Evolutionary conservation across 2,888 invertebrate species (phyloP).

Genomic region (Eristalis arbustorum): DNA sequence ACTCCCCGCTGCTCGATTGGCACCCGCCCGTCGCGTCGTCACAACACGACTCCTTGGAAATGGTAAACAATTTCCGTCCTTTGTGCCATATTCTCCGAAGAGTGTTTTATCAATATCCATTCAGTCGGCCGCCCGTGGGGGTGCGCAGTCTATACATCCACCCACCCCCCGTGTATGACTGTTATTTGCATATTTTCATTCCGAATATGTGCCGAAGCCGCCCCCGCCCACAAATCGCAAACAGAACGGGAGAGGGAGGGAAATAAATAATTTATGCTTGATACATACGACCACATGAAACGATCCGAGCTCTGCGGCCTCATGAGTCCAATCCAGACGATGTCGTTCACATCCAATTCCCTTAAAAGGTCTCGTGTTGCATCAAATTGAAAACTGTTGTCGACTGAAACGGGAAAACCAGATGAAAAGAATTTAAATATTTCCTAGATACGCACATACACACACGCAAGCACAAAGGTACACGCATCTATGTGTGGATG

Average conservation of each 20-base stretch:
- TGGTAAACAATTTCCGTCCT: constrained; percentile 23
- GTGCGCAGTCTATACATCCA: background rate
- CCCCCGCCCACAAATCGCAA: constrained; percentile 28
- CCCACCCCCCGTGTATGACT: constrained; percentile 5
- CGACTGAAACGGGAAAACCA: constrained; percentile 81
- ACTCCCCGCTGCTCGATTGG: background rate
- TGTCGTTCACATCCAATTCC: constrained; percentile 88
- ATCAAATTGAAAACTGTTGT: constrained; percentile 88
- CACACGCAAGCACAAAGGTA: background rate
- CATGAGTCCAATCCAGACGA: constrained; percentile 90
- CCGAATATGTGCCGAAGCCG: constrained; percentile 18
- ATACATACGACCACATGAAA: constrained; percentile 89
- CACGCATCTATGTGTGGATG: constrained; percentile 17
- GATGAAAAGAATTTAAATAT: constrained; percentile 47
- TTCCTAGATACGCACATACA: background rate
- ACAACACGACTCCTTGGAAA: constrained; percentile 2
- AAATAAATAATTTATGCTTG: constrained; percentile 53
- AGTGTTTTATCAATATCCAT: constrained; percentile 34
- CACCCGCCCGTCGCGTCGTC: too few species aligned
- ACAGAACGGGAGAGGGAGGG: background rate
- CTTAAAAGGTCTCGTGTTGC: constrained; percentile 89
- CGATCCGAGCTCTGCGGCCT: constrained; percentile 86
- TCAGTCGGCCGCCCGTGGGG: background rate
- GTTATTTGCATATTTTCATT: constrained; percentile 49
- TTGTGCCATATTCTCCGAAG: background rate